Percentiles rank a stretch among this genome's conserved stretches.
Evolutionary conservation across 2,888 invertebrate genomes (phyloP).

Genomic region (Andrena bucephala): DNA sequence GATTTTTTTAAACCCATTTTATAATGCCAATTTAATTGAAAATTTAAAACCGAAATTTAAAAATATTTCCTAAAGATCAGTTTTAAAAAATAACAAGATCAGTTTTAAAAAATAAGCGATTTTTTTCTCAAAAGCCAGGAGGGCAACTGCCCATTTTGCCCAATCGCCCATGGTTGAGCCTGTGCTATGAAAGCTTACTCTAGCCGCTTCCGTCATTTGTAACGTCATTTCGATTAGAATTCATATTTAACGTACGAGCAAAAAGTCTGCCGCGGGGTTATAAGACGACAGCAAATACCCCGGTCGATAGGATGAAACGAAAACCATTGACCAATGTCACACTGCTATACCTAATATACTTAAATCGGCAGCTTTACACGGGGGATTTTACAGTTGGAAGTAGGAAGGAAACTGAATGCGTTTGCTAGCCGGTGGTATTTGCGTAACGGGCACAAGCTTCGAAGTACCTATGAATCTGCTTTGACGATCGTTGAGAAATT

Average conservation of each 20-base stretch:
- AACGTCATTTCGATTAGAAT: neutral
- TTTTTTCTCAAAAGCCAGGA: too few species aligned
- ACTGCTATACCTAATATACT: conserved; percentile 12
- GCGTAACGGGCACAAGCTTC: neutral
- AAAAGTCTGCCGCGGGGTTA: neutral
- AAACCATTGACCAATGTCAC: conserved; percentile 36
- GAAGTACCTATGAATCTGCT: conserved; percentile 1
- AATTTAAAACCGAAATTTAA: too few species aligned
- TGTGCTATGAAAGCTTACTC: neutral
- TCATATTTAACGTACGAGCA: neutral
- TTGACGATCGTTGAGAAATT: neutral
- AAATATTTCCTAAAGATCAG: too few species aligned
- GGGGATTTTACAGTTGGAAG: conserved; percentile 9
- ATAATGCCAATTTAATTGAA: too few species aligned
- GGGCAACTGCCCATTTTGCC: too few species aligned
- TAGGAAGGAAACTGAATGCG: conserved; percentile 13
- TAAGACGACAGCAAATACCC: conserved; percentile 22
- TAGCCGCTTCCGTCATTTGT: neutral
- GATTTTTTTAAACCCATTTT: too few species aligned
- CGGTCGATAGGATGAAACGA: conserved; percentile 47
- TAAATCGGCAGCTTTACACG: conserved; percentile 29
- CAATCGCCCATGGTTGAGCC: neutral
- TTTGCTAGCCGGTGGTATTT: neutral
- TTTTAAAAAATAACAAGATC: too few species aligned
- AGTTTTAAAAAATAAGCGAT: too few species aligned